Conservation (phyloP, 2,113 vertebrate genomes). For the Dicrurus megarhynchus region DNA sequence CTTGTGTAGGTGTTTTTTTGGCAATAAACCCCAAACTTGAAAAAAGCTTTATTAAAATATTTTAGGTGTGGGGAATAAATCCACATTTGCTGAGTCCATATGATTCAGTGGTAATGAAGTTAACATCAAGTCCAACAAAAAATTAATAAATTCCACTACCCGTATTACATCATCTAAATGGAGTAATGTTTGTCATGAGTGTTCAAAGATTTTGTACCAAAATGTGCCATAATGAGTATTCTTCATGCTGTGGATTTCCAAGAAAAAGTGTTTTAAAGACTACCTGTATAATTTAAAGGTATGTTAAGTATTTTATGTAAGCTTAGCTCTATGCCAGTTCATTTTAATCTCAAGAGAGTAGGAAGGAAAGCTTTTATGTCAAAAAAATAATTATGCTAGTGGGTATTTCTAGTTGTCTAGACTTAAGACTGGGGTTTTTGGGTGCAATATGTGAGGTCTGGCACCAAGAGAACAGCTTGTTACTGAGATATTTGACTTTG, state of each 20-base stretch:
- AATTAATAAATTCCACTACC: background rate
- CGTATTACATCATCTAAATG: background rate
- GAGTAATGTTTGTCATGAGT: background rate
- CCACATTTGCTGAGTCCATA: background rate
- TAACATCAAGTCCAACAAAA: background rate
- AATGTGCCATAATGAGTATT: background rate
- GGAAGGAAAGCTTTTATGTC: background rate
- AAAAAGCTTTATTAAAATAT: background rate
- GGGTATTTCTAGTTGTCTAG: background rate
- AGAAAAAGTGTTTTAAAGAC: background rate
- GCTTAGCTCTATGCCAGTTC: background rate
- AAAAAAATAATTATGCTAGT: background rate
- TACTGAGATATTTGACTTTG: background rate
- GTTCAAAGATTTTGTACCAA: background rate
- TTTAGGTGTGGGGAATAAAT: background rate
- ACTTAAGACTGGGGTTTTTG: background rate
- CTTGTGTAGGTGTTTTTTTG: background rate
- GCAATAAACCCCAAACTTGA: background rate
- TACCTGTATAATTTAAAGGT: background rate
- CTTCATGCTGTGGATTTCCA: background rate
- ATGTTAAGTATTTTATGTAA: background rate
- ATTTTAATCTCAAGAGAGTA: background rate
- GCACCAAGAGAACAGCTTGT: background rate
- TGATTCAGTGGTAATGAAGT: background rate
- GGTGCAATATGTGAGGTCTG: background rate